phyloP scores from a whole-genome alignment of 2,888 invertebrate species.

The Lithophane semibrunnea region DNA sequence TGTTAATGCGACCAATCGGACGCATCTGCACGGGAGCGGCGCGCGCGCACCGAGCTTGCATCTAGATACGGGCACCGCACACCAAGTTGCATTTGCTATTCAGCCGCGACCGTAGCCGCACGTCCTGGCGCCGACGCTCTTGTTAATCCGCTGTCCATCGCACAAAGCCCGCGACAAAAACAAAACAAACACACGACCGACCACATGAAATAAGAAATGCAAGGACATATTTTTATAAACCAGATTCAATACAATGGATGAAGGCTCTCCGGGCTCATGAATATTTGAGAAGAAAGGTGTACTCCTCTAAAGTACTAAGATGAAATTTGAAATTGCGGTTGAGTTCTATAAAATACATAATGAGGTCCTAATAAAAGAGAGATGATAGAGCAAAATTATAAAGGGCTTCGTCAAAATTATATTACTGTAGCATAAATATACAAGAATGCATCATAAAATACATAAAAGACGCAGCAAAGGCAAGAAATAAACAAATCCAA shows the following conservation, averaged over 20 bases:
- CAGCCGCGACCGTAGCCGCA: conserved; percentile 75
- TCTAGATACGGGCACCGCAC: conserved; percentile 81
- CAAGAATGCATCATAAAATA: conserved; percentile 69
- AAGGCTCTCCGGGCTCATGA: conserved; percentile 52
- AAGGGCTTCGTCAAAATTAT: conserved; percentile 46
- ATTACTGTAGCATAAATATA: conserved; percentile 51
- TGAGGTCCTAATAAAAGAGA: conserved; percentile 30
- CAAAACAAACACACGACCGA: conserved; percentile 72
- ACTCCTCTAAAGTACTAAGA: conserved; percentile 28
- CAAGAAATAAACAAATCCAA: conserved; percentile 62
- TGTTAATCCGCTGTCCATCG: conserved; percentile 88
- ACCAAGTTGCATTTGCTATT: conserved; percentile 83
- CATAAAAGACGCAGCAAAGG: conserved; percentile 65
- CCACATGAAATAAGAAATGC: conserved; percentile 73
- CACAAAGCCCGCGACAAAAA: conserved; percentile 80
- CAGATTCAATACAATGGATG: conserved; percentile 77
- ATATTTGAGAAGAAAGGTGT: conserved; percentile 60
- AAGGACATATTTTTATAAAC: conserved; percentile 76
- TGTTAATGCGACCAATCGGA: conserved; percentile 80
- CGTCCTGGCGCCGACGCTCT: conserved; percentile 84
- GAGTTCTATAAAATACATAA: conserved; percentile 9
- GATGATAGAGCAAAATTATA: conserved; percentile 29
- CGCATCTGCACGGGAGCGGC: conserved; percentile 75
- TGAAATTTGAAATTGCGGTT: conserved; percentile 28
- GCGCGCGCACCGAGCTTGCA: conserved; percentile 73